Evolutionary conservation across 64 coral and sea anemone species (phyloP).

Genomic region (Pocillopora verrucosa): DNA sequence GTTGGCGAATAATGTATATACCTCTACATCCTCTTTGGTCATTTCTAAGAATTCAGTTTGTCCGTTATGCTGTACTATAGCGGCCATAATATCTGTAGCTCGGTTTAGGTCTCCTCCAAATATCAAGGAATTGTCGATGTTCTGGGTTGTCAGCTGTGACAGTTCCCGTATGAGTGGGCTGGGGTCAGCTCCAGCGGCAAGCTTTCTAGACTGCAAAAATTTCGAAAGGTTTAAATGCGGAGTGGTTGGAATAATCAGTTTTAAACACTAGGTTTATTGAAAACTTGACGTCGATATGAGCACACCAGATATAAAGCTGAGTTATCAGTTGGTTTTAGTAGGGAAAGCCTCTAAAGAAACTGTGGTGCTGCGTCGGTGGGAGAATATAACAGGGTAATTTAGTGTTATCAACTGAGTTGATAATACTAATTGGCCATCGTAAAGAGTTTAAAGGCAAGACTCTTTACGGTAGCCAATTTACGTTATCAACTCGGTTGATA

Average conservation of each 20-base stretch:
- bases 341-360: too few relatives aligned
- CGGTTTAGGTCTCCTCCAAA: slow-evolving; percentile 93
- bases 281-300: too few relatives aligned
- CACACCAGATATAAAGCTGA: too few relatives aligned
- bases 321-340: too few relatives aligned
- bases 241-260: background rate
- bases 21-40: slow-evolving; percentile 81
- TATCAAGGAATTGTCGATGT: slow-evolving; percentile 93
- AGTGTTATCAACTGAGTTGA: too few relatives aligned
- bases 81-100: slow-evolving; percentile 81
- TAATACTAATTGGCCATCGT: too few relatives aligned
- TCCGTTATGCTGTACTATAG: slow-evolving; percentile 91
- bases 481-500: too few relatives aligned
- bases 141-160: slow-evolving; percentile 87
- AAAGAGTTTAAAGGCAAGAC: too few relatives aligned
- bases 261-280: too few relatives aligned
- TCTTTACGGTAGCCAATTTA: too few relatives aligned
- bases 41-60: slow-evolving; percentile 74
- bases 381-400: too few relatives aligned
- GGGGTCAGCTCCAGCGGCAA: slow-evolving; percentile 63
- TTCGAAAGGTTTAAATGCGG: background rate
- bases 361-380: too few relatives aligned
- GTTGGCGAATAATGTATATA: background rate
- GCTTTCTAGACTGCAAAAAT: slow-evolving; percentile 45
- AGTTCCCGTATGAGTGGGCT: slow-evolving; percentile 88